phyloP scores from a whole-genome alignment of 2,888 invertebrate species.

The Cremastinae sp. region DNA sequence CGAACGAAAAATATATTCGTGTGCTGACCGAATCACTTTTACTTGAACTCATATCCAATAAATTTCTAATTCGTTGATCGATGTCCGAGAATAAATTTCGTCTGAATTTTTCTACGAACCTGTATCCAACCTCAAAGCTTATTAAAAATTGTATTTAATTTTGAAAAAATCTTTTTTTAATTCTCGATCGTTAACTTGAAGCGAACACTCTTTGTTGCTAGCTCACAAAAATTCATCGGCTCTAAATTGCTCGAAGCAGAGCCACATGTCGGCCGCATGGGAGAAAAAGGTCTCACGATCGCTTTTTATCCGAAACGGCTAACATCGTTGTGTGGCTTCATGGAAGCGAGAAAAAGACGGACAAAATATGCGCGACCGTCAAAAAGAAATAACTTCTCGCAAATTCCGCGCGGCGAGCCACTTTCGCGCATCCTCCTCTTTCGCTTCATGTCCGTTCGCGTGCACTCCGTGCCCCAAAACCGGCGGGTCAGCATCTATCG shows the following conservation, averaged over 20 bases:
- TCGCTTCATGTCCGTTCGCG: conserved; percentile 31
- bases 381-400: conserved; percentile 65
- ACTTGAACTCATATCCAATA: too few relatives aligned
- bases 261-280: conserved; percentile 74
- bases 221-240: conserved; percentile 6
- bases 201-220: conserved; percentile 24
- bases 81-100: too few relatives aligned
- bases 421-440: conserved; percentile 60
- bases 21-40: too few relatives aligned
- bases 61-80: too few relatives aligned
- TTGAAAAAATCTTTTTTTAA: too few relatives aligned
- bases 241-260: conserved; percentile 61
- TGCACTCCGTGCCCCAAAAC: conserved; percentile 27
- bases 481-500: conserved; percentile 5
- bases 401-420: conserved; percentile 73
- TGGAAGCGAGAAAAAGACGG: conserved; percentile 43
- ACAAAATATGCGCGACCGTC: conserved; percentile 35
- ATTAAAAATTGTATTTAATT: too few relatives aligned
- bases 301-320: conserved; percentile 6
- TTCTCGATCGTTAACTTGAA: too few relatives aligned
- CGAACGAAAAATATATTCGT: too few relatives aligned
- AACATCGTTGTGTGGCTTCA: conserved; percentile 60
- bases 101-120: too few relatives aligned
- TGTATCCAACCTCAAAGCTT: too few relatives aligned
- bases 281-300: conserved; percentile 66